Base-by-base conservation (phyloP, 2,888 invertebrate genomes). In the Platycnemis pennipes region DNA sequence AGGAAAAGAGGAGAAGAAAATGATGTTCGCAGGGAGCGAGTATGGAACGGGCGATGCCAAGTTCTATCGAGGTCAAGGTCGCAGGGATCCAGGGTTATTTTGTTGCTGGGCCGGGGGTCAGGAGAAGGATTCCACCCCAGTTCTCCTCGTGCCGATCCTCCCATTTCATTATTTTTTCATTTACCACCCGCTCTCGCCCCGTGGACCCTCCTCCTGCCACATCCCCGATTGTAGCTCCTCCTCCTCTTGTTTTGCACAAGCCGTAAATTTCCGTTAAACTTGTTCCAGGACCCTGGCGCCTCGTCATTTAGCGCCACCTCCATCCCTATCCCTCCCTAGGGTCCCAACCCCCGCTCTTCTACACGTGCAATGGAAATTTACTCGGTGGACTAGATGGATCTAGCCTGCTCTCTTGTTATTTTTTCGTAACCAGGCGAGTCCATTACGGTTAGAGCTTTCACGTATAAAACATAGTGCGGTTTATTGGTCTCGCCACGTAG, bases 41-140 rank as follows among this genome's bases (percentile, higher is more conserved):
- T 37, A 37, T 53, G 44, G 91, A 63, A 42, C 22, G n/a, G 44
- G 42, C 42, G 91, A 91, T 91, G 91, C 63, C 56, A 44, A 91
- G 91, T 69, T 46, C 16, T 53, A 91, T n/a, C 91, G 26, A 69
- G 91, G 91, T 91, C 91, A 91, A 91, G 91, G 91, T 91, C 91
- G 53, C 11, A 19, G 89, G 56, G 89, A 37, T 77, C 89, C 56
- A 49, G 88, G 89, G 56, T 42, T 77, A 26, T 77, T 77, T 77
- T 77, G 56, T 42, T 56, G 56, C 89, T 7, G 31, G 77, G 56
- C 56, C 56, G 37, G 91, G 44, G 91, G 69, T 44, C 56, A 44
- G n/a, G 42, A 16, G n/a, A 44, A 91, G 44, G n/a, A 42, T 37
- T 53, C 26, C 42, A 45, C 89, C n/a, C 44, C 22, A 16, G 11